Percentiles rank a stretch among this genome's conserved stretches.
These are phyloP conservation scores for Masticophis lateralis DNA, from an alignment of 2,797 vertebrate species.

Conservation along the genomic window DNA sequence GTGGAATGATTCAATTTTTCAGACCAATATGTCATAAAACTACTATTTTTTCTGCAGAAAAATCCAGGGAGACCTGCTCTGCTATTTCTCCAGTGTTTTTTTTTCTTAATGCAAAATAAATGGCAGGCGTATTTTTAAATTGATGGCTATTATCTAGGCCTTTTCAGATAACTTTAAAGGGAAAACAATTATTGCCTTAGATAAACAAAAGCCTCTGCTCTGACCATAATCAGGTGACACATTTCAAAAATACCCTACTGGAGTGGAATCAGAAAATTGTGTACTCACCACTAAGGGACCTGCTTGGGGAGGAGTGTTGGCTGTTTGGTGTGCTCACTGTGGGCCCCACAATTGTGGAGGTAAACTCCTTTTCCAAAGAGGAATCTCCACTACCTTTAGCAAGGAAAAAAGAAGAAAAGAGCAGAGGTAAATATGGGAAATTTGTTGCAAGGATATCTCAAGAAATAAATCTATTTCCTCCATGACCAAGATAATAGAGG, in stretches of 20 bases:
- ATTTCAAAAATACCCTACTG: not conserved
- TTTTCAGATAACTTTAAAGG: not conserved
- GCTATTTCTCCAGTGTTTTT: not conserved
- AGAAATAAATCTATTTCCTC: not conserved
- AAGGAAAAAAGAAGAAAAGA: constrained; percentile 39
- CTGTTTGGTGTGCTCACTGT: constrained; percentile 88
- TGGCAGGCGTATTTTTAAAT: not conserved
- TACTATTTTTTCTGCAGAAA: not conserved
- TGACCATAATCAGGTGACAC: not conserved
- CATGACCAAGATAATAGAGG: constrained; percentile 12
- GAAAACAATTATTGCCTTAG: not conserved
- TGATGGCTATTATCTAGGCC: not conserved
- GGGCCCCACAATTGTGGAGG: constrained; percentile 79
- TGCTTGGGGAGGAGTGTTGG: constrained; percentile 88
- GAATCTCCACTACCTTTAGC: constrained; percentile 88
- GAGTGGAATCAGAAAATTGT: not conserved
- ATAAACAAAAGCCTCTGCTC: not conserved
- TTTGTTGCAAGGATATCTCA: not conserved
- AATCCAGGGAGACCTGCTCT: not conserved
- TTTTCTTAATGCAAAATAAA: not conserved
- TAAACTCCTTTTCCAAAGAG: constrained; percentile 88
- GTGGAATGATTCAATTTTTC: not conserved
- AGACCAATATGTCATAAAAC: not conserved
- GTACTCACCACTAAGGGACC: constrained; percentile 86
- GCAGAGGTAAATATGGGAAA: not conserved